phyloP scores from a whole-genome alignment of 2,888 invertebrate species.

The Hesperia comma region DNA sequence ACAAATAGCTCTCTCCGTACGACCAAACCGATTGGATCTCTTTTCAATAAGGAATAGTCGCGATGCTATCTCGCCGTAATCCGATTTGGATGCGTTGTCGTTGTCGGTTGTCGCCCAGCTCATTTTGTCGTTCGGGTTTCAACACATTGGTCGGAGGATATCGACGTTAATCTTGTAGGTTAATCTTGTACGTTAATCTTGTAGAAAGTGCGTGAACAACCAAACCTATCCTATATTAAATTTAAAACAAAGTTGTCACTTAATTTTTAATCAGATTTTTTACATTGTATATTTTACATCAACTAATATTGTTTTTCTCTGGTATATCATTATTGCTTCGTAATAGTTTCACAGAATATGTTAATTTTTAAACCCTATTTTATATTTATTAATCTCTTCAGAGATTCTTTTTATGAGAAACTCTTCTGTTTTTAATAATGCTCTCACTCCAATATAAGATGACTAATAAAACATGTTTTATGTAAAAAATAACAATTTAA shows the following conservation, averaged over 20 bases:
- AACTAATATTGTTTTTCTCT: too few species aligned
- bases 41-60: conserved; percentile 49
- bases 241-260: not conserved
- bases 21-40: conserved; percentile 44
- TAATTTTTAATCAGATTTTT: not conserved
- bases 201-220: not conserved
- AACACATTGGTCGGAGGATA: conserved; percentile 1
- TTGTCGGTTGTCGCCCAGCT: conserved; percentile 46
- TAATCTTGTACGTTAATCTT: too few species aligned
- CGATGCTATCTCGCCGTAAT: conserved; percentile 46
- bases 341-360: too few species aligned
- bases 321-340: too few species aligned
- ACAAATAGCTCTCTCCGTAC: conserved; percentile 17
- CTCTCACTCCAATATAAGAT: too few species aligned
- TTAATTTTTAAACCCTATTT: too few species aligned
- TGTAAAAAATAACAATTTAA: too few species aligned
- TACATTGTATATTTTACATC: too few species aligned
- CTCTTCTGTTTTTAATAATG: too few species aligned
- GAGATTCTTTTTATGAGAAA: too few species aligned
- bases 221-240: not conserved
- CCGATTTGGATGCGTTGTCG: conserved; percentile 51
- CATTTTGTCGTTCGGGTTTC: conserved; percentile 20
- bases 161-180: not conserved
- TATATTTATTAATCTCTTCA: too few species aligned
- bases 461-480: too few species aligned